Base-by-base conservation (phyloP, 2,113 vertebrate species). In the Zosterops lateralis region DNA sequence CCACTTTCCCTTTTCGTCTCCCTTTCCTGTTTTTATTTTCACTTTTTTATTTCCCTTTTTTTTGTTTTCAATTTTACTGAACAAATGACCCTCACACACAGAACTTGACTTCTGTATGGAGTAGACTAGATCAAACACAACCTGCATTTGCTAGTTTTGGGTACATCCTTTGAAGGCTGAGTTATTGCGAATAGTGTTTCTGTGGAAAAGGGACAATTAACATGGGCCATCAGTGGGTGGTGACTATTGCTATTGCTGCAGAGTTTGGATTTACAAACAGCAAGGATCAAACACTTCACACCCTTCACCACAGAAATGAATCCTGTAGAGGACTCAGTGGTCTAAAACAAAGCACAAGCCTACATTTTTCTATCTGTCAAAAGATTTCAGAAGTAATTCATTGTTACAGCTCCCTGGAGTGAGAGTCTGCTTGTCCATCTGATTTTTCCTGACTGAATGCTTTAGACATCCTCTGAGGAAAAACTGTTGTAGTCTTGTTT, bases 351-450 rank as follows among this genome's bases (percentile, higher is more conserved):
- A 93, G 92, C 61, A 95, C 58, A 94, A 96, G 84, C 79, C 93
- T 92, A 92, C 71, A 96, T 94, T 97, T 97, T 96, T 96, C 96
- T 97, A 87, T 97, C 96, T 97, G 96, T 97, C 96, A 97, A 91
- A 97, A 93, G 73, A 93, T 96, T 96, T 96, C 92, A 95, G 86
- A 92, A 90, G 44, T 94, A 97, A 97, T 93, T 95, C 95, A 67
- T 87, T 94, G 89, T 89, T 95, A 75, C 90, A 93, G 84, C 82
- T 92, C 94, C 96, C 97, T 89, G 91, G 97, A 97, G 97, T 95
- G 89, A 44, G 50, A 96, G 78, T 95, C 90, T 93, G 94, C 95
- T 94, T 97, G 95, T 96, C 92, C 95, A 78, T 96, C 96, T 97
- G 95, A 96, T 96, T 97, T 83, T 97, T 94, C 81, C 64, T 89